phyloP scores from a whole-genome alignment of 2,113 vertebrate species.

The Mungos mungo region DNA sequence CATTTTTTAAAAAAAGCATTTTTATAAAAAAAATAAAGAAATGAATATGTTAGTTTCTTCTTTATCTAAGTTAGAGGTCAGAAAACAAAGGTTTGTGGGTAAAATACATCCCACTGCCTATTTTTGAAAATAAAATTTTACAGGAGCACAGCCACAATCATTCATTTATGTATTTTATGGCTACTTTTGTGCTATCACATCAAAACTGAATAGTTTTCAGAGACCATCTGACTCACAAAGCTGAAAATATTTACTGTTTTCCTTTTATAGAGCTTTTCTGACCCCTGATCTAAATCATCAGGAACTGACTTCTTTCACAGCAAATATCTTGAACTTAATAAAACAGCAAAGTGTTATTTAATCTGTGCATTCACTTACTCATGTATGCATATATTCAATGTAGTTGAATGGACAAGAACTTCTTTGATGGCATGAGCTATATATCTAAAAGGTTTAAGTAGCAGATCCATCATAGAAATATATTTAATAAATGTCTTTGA shows the following conservation, averaged over 20 bases:
- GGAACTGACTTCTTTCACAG: neutral
- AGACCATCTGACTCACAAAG: neutral
- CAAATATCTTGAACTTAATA: slow-evolving; percentile 26
- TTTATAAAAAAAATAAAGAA: neutral
- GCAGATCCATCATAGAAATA: slow-evolving; percentile 44
- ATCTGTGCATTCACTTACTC: neutral
- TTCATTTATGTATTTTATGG: neutral
- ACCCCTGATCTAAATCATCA: neutral
- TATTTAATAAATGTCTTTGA: slow-evolving; percentile 50
- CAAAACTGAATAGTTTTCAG: neutral
- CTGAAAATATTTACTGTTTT: slow-evolving; percentile 1
- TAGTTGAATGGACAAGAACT: neutral
- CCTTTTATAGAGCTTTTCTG: neutral
- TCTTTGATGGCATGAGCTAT: neutral
- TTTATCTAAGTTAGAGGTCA: neutral
- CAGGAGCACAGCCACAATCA: neutral
- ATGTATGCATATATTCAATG: neutral
- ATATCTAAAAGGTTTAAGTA: slow-evolving; percentile 39
- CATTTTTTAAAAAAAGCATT: neutral
- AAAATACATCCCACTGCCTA: neutral
- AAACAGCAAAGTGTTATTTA: neutral
- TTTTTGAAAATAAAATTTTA: neutral
- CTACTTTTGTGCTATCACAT: neutral
- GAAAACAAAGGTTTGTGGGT: neutral
- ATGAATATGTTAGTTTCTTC: neutral